Conservation (phyloP, 2,888 invertebrate species). For the Ametastegia equiseti region DNA sequence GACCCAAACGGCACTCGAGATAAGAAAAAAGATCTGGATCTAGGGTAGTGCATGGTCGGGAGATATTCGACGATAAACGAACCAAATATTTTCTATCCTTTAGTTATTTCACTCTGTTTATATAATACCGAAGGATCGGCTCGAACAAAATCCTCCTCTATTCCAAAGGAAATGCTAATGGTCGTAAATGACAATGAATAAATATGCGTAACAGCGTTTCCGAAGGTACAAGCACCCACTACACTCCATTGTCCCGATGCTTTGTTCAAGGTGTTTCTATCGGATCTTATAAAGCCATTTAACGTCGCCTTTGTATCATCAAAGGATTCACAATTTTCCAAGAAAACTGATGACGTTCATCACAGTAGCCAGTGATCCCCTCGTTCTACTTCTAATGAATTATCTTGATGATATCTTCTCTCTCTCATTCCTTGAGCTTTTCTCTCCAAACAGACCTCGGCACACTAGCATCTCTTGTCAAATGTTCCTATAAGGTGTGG, state of each 20-base stretch:
- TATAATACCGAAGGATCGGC: too few relatives aligned
- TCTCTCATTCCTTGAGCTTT: too few relatives aligned
- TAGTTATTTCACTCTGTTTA: too few relatives aligned
- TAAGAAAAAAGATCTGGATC: not conserved
- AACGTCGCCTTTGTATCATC: not conserved
- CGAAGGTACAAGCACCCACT: not conserved
- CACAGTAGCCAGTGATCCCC: not conserved
- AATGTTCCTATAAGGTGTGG: too few relatives aligned
- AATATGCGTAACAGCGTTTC: constrained; percentile 5
- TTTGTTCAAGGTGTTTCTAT: constrained; percentile 16
- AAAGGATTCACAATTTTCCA: constrained; percentile 7
- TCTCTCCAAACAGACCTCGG: too few relatives aligned
- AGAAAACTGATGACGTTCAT: not conserved
- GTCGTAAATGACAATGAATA: not conserved
- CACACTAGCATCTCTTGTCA: too few relatives aligned
- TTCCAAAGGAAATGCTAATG: constrained; percentile 15
- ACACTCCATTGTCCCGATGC: constrained; percentile 20
- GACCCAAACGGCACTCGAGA: constrained; percentile 7
- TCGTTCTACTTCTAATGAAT: not conserved
- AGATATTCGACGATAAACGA: not conserved
- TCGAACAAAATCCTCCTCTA: too few relatives aligned
- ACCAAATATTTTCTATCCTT: too few relatives aligned
- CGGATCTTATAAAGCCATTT: not conserved
- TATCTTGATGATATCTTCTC: too few relatives aligned
- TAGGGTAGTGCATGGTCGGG: not conserved